Evolutionary conservation across 2,113 vertebrate species (phyloP), one percentile per base, ranked within the genome.

Genomic region (Meles meles): DNA sequence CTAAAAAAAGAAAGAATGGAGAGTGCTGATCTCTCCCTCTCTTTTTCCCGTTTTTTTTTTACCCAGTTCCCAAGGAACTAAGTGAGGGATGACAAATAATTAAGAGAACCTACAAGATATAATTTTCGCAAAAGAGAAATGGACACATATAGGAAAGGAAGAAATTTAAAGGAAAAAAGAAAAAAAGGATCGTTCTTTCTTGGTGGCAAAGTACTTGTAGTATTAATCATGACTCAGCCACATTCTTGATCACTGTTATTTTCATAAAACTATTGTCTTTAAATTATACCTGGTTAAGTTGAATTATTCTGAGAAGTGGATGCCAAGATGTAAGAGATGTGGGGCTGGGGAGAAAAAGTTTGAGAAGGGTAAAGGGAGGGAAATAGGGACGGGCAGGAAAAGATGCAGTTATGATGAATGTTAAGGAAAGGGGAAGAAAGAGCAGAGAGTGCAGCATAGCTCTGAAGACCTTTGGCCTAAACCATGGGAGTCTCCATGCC

Each of bases 41-140:
- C 44, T 42, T 7, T 39, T n/a, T 37, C 23, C 84, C 27, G n/a
- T n/a, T 15, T 18, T 17, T 10, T 10, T 5, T 47, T 42, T 25
- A 6, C 17, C 18, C 14, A 44, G 20, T 59, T 37, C 21, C 9
- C 17, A 13, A 6, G 15, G 10, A 42, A 85, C 27, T 42, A 63
- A 83, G 15, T 63, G 21, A 94, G 83, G n/a, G 67, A 39, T 17
- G 76, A 37, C 1, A 90, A 94, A 55, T 63, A 92, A 87, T 72
- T 90, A 90, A 96, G 14, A 88, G 39, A 74, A 49, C 7, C 25
- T 11, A 8, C 0, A 88, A 77, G 25, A 9, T 69, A 37, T 63
- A 21, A 63, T 23, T 34, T 31, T 10, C 37, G 5, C 6, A 2
- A 5, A 67, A 80, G 65, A 57, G 9, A 72, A 94, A 90, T 39